Percentiles rank a stretch among this genome's conserved stretches.
These are phyloP conservation scores for Lysandra coridon DNA, from an alignment of 2,888 invertebrate genomes.

Conservation along the genomic window DNA sequence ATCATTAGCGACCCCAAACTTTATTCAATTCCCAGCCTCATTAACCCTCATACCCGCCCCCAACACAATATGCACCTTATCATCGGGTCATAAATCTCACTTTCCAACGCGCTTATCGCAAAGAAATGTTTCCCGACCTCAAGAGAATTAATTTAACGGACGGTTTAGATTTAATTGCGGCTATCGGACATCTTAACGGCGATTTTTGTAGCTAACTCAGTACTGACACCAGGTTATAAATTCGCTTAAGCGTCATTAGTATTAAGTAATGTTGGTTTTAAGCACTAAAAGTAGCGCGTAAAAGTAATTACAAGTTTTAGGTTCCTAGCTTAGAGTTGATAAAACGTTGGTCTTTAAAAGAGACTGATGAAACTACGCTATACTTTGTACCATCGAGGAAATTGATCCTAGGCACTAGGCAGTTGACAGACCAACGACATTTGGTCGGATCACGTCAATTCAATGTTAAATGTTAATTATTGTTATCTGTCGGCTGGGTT, in stretches of 20 bases:
- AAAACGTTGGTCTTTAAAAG: too few species aligned
- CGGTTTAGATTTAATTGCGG: neutral
- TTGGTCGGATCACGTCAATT: too few species aligned
- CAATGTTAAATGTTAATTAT: too few species aligned
- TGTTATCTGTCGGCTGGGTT: too few species aligned
- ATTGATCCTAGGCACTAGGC: too few species aligned
- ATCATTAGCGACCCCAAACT: neutral
- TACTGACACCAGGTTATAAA: neutral
- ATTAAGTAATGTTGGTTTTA: too few species aligned
- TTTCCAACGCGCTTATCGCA: neutral
- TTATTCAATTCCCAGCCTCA: neutral
- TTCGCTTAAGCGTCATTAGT: neutral
- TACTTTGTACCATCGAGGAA: too few species aligned
- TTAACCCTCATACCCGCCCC: neutral
- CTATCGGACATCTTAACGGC: conserved; percentile 8
- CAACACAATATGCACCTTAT: neutral
- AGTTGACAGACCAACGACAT: too few species aligned
- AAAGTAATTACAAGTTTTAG: too few species aligned
- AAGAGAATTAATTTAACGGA: neutral
- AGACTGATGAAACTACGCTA: too few species aligned
- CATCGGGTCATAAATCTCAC: neutral
- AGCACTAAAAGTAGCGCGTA: too few species aligned
- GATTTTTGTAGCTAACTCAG: neutral
- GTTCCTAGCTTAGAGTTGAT: too few species aligned
- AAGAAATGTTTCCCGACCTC: conserved; percentile 1